These are phyloP conservation scores for Microctonus brassicae DNA, from an alignment of 2,888 invertebrate species.

Conservation along the genomic window DNA sequence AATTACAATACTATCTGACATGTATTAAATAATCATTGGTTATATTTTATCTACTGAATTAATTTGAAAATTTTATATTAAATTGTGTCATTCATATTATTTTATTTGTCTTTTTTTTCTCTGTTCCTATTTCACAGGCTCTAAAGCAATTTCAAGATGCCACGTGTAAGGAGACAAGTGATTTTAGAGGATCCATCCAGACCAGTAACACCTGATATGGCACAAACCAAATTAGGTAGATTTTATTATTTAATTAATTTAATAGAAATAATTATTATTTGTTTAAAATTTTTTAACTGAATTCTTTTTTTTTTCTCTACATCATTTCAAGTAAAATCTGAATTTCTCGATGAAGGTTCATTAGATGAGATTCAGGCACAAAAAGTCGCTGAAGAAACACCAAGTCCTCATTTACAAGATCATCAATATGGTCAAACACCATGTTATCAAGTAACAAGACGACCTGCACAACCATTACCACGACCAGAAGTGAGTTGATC, in stretches of 20 bases:
- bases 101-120: not conserved
- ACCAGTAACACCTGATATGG: conserved; percentile 68
- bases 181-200: conserved; percentile 67
- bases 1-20: not conserved
- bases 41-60: not conserved
- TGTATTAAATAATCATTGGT: not conserved
- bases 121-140: conserved; percentile 37
- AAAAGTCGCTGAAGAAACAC: conserved; percentile 69
- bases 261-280: no score
- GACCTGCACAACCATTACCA: conserved; percentile 64
- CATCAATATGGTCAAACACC: conserved; percentile 90
- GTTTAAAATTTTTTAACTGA: conserved; percentile 25
- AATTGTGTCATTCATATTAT: not conserved
- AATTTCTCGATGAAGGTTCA: conserved; percentile 64
- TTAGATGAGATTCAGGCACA: conserved; percentile 65
- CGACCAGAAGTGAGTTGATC: conserved; percentile 62
- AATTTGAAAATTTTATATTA: not conserved
- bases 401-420: conserved; percentile 85
- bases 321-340: conserved; percentile 59
- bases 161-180: conserved; percentile 68
- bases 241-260: not conserved
- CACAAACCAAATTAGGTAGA: conserved; percentile 65
- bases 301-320: conserved; percentile 15
- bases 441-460: conserved; percentile 67
- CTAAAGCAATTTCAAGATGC: conserved; percentile 56